Evolutionary conservation across 2,113 vertebrate genomes (phyloP), one percentile per base, ranked within the genome.

Genomic region (Podilymbus podiceps): DNA sequence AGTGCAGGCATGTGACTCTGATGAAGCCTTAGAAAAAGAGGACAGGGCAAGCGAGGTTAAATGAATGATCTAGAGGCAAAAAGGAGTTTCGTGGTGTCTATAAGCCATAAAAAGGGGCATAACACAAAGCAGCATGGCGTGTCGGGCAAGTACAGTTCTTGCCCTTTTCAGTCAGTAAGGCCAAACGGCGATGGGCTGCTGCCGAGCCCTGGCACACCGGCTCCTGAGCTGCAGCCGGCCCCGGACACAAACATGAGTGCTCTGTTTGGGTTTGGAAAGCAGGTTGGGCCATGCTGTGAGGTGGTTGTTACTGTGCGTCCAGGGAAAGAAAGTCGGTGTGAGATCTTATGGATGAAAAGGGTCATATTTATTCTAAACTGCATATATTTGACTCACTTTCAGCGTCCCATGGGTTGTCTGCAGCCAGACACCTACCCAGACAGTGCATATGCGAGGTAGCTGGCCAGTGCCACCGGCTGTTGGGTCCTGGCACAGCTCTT

Each of bases 161-260:
- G 18, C 10, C 25, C 22, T 60, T 66, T 47, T 19, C 28, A 50
- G 20, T 53, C 58, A 22, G 56, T 22, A 27, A 38, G 49, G 31
- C 25, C 3, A 1, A 24, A 19, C 1, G 3, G 55, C 2, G 27
- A 25, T 25, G 67, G 49, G 42, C 80, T 79, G 50, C 13, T 3
- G 8, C 60, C 30, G 40, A 63, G 62, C 49, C 25, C 22, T 9
- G 33, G 33, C 40, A 58, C 68, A 35, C 8, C n/a, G 31, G 50
- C 12, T 85, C 8, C 40, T 24, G 35, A 50, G 55, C 27, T 46
- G 24, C 49, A 64, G 44, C 14, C 4, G 1, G 2, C 40, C 16
- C 12, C 0, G 4, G 12, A 40, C n/a, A 12, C 5, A 7, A 49
- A 35, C 31, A 15, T 0, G 2, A 25, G 23, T 19, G 60, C 15